These are phyloP conservation scores for Tangara arthus DNA, from an alignment of 2,797 vertebrate genomes.

Conservation along the genomic window DNA sequence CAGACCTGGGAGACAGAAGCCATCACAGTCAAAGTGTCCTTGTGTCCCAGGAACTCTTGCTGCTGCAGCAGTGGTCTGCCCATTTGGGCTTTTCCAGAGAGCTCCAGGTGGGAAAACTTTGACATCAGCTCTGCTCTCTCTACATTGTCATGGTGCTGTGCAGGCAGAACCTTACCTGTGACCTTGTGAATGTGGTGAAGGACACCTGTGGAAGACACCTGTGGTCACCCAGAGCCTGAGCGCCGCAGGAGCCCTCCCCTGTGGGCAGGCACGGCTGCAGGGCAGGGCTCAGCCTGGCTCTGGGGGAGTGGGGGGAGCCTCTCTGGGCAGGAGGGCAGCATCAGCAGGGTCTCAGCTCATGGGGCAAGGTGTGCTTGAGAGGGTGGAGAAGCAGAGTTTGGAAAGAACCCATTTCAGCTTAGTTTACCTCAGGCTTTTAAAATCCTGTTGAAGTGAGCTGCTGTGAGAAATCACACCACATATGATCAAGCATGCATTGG, in stretches of 20 bases:
- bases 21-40: background rate
- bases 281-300: background rate
- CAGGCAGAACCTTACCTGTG: background rate
- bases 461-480: background rate
- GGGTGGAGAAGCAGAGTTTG: background rate
- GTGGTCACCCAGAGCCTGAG: background rate
- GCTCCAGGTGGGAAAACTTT: background rate
- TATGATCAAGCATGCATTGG: background rate
- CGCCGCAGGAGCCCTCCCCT: rapidly evolving
- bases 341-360: background rate
- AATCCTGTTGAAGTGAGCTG: background rate
- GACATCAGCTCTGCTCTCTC: background rate
- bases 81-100: background rate
- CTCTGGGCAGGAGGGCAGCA: background rate
- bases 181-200: background rate
- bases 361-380: background rate
- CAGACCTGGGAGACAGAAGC: background rate
- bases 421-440: background rate
- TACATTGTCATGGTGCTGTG: background rate
- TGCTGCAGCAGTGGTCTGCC: background rate
- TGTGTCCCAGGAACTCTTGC: background rate
- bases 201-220: background rate
- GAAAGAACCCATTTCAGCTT: background rate
- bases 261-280: background rate
- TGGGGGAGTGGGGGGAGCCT: background rate